Conservation (phyloP, 1,140 invertebrate genomes). For the Pemphigus obesinymphae region DNA sequence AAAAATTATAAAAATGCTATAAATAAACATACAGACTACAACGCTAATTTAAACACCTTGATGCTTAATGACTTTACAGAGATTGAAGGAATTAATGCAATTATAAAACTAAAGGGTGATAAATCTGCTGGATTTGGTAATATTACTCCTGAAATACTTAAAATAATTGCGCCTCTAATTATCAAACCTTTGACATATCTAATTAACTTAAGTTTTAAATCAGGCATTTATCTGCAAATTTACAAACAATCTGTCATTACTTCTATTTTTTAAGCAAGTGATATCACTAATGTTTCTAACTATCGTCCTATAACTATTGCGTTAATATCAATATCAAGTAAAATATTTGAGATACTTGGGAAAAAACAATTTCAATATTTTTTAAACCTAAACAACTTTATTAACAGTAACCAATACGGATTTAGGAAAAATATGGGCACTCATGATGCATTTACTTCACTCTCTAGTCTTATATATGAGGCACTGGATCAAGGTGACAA, state of each 20-base stretch:
- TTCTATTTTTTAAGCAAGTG: no score
- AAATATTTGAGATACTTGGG: background rate
- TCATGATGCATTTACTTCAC: background rate
- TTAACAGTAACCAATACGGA: background rate
- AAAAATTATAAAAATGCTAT: background rate
- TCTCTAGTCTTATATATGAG: background rate
- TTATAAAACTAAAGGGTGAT: background rate
- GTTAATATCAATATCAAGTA: background rate
- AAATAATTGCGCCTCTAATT: background rate
- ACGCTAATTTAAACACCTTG: background rate
- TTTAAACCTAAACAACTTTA: background rate
- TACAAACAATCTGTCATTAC: no score
- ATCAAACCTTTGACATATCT: background rate
- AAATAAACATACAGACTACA: no score
- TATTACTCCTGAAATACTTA: background rate
- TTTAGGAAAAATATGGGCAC: background rate
- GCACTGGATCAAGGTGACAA: no score
- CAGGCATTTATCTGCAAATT: background rate
- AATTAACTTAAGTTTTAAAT: background rate
- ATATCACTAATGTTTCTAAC: background rate
- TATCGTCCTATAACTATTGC: no score
- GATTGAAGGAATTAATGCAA: background rate
- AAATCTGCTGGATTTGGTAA: background rate
- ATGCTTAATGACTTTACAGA: background rate
- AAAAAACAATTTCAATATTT: background rate